These are phyloP conservation scores for Sebastes elongatus DNA, from an alignment of 2,797 vertebrate genomes.

Conservation along the genomic window DNA sequence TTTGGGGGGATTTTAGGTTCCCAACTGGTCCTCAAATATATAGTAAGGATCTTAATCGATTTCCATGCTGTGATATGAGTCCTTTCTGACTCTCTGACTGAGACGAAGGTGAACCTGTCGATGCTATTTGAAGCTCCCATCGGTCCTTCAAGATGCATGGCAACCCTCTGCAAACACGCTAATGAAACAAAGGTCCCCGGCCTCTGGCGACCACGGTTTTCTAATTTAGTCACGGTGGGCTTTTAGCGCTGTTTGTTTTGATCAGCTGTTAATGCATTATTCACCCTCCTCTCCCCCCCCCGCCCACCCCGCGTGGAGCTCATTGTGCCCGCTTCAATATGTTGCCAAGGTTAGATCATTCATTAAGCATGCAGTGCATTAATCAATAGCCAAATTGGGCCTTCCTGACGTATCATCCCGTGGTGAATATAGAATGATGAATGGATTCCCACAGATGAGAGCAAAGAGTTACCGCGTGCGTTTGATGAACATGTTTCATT, in stretches of 20 bases:
- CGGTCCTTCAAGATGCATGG: conserved; percentile 22
- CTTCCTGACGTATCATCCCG: conserved; percentile 37
- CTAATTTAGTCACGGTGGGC: conserved; percentile 51
- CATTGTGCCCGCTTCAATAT: conserved; percentile 62
- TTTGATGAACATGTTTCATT: conserved; percentile 28
- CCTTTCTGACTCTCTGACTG: not conserved
- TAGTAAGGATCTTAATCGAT: not conserved
- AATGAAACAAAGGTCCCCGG: conserved; percentile 48
- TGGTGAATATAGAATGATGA: conserved; percentile 47
- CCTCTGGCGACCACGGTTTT: conserved; percentile 4
- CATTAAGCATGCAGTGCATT: conserved; percentile 63
- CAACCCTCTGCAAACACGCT: conserved; percentile 6
- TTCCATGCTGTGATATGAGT: not conserved
- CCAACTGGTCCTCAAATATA: not conserved
- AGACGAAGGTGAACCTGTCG: not conserved
- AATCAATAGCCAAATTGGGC: conserved; percentile 62
- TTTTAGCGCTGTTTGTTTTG: conserved; percentile 66
- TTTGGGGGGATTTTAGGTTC: too few relatives aligned
- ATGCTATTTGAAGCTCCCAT: conserved; percentile 7
- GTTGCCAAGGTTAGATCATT: conserved; percentile 71
- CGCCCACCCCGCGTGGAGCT: conserved; percentile 19
- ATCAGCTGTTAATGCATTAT: conserved; percentile 70
- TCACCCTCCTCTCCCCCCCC: conserved; percentile 1
- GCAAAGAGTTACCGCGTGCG: conserved; percentile 9
- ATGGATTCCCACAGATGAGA: conserved; percentile 42